Conservation (phyloP, 1,140 invertebrate species). For the Rhagoletis zephyria region DNA sequence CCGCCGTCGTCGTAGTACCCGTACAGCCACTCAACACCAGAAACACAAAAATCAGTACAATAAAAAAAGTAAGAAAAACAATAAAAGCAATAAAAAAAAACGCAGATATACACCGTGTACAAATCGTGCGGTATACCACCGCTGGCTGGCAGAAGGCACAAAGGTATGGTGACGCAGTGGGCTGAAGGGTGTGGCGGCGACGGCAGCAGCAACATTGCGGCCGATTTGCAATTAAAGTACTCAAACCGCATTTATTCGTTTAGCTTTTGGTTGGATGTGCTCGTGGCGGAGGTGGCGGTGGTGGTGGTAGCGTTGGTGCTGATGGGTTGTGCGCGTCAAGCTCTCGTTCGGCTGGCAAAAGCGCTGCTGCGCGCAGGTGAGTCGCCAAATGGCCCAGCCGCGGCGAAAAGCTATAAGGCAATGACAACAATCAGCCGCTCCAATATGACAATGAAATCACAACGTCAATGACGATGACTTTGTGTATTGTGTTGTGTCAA, state of each 20-base stretch:
- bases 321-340: neutral
- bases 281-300: no score
- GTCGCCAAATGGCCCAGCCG: neutral
- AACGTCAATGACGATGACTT: neutral
- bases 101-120: neutral
- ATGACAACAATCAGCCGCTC: slow-evolving; percentile 38
- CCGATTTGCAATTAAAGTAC: slow-evolving; percentile 41
- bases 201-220: neutral
- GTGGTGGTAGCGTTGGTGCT: no score
- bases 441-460: slow-evolving; percentile 39
- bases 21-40: slow-evolving; percentile 34
- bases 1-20: neutral
- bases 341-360: no score
- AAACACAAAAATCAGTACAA: neutral
- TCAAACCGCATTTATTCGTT: neutral
- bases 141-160: neutral
- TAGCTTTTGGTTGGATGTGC: neutral
- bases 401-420: neutral
- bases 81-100: neutral
- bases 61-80: neutral
- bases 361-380: slow-evolving; percentile 3
- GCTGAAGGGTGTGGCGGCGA: neutral
- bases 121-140: neutral
- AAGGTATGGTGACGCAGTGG: neutral
- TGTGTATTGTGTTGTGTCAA: slow-evolving; percentile 35